Conservation (phyloP, 1,140 invertebrate species). For the Bombus consobrinus region DNA sequence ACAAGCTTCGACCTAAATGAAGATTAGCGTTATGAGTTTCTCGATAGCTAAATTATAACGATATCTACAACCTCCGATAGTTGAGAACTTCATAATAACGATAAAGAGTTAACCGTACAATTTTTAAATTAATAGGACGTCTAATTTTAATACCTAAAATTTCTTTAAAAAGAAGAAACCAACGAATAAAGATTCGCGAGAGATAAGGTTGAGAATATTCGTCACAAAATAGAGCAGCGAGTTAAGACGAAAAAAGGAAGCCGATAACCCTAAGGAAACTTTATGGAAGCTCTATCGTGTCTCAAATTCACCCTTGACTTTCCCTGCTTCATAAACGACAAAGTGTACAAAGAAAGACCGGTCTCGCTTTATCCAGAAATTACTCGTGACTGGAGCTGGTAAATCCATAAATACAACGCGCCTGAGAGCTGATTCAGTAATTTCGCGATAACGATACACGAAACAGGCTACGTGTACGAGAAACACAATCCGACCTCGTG, state of each 20-base stretch:
- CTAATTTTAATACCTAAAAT: neutral
- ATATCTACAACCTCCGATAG: neutral
- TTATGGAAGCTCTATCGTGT: too few species aligned
- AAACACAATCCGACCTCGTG: neutral
- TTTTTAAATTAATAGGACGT: neutral
- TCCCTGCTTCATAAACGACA: neutral
- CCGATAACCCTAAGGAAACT: neutral
- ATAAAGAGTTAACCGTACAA: neutral
- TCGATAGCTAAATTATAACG: neutral
- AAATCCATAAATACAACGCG: neutral
- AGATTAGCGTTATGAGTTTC: neutral
- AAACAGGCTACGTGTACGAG: neutral
- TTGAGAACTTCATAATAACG: neutral
- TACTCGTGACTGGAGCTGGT: neutral
- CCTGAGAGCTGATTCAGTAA: neutral
- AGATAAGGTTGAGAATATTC: neutral
- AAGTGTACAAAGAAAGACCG: too few species aligned
- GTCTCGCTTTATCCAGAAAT: neutral
- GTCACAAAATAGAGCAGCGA: neutral
- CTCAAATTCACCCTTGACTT: too few species aligned
- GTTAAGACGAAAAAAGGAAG: neutral
- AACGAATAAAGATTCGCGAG: neutral
- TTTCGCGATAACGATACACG: constrained; percentile 4
- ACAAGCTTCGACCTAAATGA: neutral
- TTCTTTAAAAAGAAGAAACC: neutral